Evolutionary conservation across 2,888 invertebrate genomes (phyloP).

Genomic region (Tenthredo notha): DNA sequence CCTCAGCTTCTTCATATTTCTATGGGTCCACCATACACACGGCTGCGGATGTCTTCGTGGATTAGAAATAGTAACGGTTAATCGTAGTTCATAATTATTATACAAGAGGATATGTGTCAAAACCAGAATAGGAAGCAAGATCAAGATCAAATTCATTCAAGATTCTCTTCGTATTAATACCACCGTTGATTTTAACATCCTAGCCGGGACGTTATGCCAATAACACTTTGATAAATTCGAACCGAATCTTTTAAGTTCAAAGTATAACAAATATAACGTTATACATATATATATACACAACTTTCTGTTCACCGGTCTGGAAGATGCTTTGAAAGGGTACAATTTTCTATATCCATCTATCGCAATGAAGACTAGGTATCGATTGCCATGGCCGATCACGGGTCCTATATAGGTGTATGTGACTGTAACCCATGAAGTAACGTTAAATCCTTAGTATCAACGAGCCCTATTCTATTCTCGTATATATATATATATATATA

Average conservation of each 20-base stretch:
- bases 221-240: not conserved
- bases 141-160: conserved; percentile 38
- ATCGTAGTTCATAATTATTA: not conserved
- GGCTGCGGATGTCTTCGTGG: not conserved
- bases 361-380: not conserved
- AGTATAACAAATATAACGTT: not conserved
- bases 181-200: conserved; percentile 30
- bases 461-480: not conserved
- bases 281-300: too few relatives aligned
- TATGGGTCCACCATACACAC: not conserved
- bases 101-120: not conserved
- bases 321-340: conserved; percentile 20
- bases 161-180: conserved; percentile 33
- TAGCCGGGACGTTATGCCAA: not conserved
- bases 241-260: not conserved
- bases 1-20: not conserved
- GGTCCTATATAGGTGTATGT: not conserved
- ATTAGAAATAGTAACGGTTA: conserved; percentile 39
- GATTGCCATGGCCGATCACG: conserved; percentile 9
- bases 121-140: conserved; percentile 30
- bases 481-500: too few relatives aligned
- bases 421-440: not conserved
- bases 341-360: conserved; percentile 20
- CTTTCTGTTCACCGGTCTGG: conserved; percentile 24
- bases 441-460: not conserved